Conservation (phyloP, 2,888 invertebrate species). For the Leptopterna dolabrata region DNA sequence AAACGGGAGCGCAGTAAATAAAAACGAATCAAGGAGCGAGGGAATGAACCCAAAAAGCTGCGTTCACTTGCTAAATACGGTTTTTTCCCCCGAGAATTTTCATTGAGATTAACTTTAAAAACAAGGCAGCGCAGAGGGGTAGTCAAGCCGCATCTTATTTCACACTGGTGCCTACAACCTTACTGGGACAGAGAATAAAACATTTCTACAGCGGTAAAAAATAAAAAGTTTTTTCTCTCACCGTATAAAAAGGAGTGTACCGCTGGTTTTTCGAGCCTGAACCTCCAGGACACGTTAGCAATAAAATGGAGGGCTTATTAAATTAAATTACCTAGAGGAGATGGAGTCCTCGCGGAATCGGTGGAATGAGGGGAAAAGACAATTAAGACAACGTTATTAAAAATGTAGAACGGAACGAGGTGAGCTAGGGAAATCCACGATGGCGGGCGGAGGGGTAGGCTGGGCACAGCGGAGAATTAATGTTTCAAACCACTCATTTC, state of each 20-base stretch:
- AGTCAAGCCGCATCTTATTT: not conserved
- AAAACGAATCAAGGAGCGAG: not conserved
- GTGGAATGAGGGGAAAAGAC: slow-evolving; percentile 9
- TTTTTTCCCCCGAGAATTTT: not conserved
- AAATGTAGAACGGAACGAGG: not conserved
- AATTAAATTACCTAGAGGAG: slow-evolving; percentile 8
- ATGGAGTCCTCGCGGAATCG: not conserved
- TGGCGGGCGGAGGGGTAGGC: not conserved
- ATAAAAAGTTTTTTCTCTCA: not conserved
- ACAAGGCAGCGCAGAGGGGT: not conserved
- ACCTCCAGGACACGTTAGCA: not conserved
- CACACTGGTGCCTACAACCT: not conserved
- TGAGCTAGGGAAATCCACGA: not conserved
- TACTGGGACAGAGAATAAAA: not conserved
- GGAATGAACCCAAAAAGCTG: not conserved
- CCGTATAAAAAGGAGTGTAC: not conserved
- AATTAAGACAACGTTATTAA: slow-evolving; percentile 25
- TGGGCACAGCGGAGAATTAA: not conserved
- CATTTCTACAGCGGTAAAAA: not conserved
- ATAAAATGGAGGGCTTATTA: slow-evolving; percentile 9
- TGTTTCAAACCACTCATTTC: slow-evolving; percentile 17
- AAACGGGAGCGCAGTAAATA: not conserved
- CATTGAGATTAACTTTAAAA: slow-evolving; percentile 3
- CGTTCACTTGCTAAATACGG: not conserved
- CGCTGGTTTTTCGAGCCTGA: not conserved